Evolutionary conservation across 2,888 invertebrate species (phyloP).

Genomic region (Andrena marginata): DNA sequence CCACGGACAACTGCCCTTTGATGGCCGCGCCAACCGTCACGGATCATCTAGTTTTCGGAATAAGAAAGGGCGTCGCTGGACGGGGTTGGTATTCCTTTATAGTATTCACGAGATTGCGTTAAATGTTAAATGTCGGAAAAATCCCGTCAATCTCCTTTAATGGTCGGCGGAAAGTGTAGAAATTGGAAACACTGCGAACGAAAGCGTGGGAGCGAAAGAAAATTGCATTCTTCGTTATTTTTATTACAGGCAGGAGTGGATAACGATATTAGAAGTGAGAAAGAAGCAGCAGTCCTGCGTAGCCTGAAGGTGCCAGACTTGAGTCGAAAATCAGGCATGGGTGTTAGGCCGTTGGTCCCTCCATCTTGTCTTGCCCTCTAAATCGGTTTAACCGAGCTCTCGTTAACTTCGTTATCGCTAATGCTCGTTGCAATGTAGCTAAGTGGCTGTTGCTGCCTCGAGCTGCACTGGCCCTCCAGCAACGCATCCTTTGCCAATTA

Average conservation of each 20-base stretch:
- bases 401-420: conserved; percentile 82
- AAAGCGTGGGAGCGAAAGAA: background rate
- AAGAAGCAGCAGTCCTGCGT: conserved; percentile 65
- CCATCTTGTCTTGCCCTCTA: conserved; percentile 60
- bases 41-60: conserved; percentile 52
- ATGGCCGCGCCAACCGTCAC: conserved; percentile 56
- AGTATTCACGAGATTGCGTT: conserved; percentile 9
- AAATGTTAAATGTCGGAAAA: conserved; percentile 13
- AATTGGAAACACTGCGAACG: background rate
- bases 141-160: background rate
- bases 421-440: conserved; percentile 81
- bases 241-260: background rate
- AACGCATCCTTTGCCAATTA: conserved; percentile 80
- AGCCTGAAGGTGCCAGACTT: conserved; percentile 66
- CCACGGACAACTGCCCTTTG: conserved; percentile 62
- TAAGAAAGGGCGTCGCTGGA: conserved; percentile 32
- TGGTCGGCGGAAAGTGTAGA: background rate
- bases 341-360: conserved; percentile 67
- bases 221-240: background rate
- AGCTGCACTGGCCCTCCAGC: conserved; percentile 70
- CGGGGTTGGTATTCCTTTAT: conserved; percentile 32
- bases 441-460: conserved; percentile 78
- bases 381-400: conserved; percentile 81
- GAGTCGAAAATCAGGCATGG: conserved; percentile 74
- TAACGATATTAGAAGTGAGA: background rate